These are phyloP conservation scores for Oreochromis aureus DNA, from an alignment of 2,113 vertebrate species.

Conservation along the genomic window DNA sequence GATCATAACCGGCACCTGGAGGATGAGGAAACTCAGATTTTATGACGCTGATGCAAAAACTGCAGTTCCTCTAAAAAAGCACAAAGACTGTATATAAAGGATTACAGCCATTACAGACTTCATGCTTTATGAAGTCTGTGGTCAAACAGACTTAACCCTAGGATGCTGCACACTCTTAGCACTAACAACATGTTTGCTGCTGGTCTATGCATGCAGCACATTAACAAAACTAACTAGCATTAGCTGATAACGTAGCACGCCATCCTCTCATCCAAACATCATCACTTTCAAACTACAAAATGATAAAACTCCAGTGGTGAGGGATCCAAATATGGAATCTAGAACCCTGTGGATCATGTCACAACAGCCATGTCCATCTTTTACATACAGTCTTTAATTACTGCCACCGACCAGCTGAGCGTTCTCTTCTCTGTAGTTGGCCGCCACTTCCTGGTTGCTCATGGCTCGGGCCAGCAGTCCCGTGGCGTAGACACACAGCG, in stretches of 20 bases:
- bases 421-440: conserved; percentile 86
- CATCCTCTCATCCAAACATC: fast-evolving
- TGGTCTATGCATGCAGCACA: fast-evolving
- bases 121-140: neutral
- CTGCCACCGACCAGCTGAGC: conserved; percentile 58
- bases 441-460: conserved; percentile 90
- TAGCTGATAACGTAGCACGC: fast-evolving
- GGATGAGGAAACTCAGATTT: neutral
- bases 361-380: neutral
- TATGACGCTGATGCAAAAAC: neutral
- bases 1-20: conserved; percentile 85
- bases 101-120: neutral
- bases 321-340: neutral
- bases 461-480: conserved; percentile 88
- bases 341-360: neutral
- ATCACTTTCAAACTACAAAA: neutral
- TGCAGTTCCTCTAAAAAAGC: neutral
- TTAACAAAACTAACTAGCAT: neutral
- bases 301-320: neutral
- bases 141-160: neutral
- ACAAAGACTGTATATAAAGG: neutral
- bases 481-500: conserved; percentile 81
- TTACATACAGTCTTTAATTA: neutral
- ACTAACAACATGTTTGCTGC: neutral
- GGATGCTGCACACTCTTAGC: neutral